These are phyloP conservation scores for Chloropsis cyanopogon DNA, from an alignment of 2,113 vertebrate species.

Conservation along the genomic window DNA sequence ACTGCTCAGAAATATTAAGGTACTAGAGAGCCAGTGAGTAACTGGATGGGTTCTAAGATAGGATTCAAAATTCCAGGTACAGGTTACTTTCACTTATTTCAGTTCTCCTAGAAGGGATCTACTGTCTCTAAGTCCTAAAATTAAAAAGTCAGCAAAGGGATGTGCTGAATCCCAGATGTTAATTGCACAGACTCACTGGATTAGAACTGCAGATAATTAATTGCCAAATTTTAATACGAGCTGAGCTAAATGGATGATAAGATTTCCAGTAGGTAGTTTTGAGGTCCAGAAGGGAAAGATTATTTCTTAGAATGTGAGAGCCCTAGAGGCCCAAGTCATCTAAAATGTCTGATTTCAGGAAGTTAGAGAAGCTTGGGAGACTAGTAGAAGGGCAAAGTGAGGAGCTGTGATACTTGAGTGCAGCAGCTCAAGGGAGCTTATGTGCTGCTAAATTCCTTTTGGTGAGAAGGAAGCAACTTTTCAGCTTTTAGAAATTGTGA, in stretches of 20 bases:
- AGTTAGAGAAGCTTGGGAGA: conserved; percentile 8
- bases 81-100: conserved; percentile 1
- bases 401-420: background rate
- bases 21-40: background rate
- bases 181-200: conserved; percentile 70
- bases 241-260: conserved; percentile 59
- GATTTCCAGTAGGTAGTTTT: conserved; percentile 56
- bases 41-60: background rate
- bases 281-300: conserved; percentile 54
- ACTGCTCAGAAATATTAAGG: background rate
- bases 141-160: conserved; percentile 72
- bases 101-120: conserved; percentile 47
- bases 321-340: conserved; percentile 41
- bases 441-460: background rate
- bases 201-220: conserved; percentile 79
- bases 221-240: conserved; percentile 70
- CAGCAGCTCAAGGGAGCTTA: background rate
- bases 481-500: conserved; percentile 15
- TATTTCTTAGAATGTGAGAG: conserved; percentile 48
- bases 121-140: conserved; percentile 60
- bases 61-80: background rate
- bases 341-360: conserved; percentile 45
- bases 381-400: background rate
- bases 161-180: conserved; percentile 70
- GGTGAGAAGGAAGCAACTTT: background rate